Evolutionary conservation across 30 jellyfish, hydroid and myxozoan genomes (phyloP).

Genomic region (Pseudorhiza aurosa): DNA sequence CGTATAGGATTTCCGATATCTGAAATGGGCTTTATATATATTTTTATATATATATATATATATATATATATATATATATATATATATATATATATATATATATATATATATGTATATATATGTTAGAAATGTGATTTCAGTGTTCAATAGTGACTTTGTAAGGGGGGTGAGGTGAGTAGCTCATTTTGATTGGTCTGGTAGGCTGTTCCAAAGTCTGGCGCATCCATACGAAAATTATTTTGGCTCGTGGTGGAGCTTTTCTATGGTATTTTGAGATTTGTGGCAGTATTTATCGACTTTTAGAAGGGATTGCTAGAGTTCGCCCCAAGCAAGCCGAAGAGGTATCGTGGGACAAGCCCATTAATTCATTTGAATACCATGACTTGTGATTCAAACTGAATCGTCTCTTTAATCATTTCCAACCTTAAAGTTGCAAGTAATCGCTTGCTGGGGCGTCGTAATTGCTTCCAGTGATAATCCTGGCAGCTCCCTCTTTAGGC

Average conservation of each 20-base stretch:
- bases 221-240: slow-evolving; percentile 22
- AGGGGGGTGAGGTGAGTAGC: slow-evolving; percentile 3
- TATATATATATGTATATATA: no score
- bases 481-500: slow-evolving; percentile 8
- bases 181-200: slow-evolving; percentile 7
- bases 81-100: no score
- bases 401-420: slow-evolving; percentile 3
- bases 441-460: slow-evolving; percentile 29
- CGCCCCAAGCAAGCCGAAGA: slow-evolving; percentile 6
- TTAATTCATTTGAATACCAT: slow-evolving; percentile 7
- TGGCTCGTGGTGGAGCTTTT: slow-evolving; percentile 13
- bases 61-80: no score
- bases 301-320: slow-evolving; percentile 6
- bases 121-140: no score
- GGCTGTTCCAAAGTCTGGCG: slow-evolving; percentile 17
- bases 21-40: no score
- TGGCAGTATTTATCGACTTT: slow-evolving; percentile 15
- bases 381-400: slow-evolving; percentile 1
- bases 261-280: slow-evolving; percentile 5
- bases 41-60: no score
- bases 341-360: slow-evolving; percentile 24
- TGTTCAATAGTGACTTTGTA: no score
- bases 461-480: slow-evolving; percentile 5
- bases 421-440: neutral
- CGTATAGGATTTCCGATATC: no score